A percentile compares a stretch with the other conserved stretches of the same genome.
These are phyloP conservation scores for Agrochola lota DNA, from an alignment of 2,888 invertebrate genomes.

Conservation along the genomic window DNA sequence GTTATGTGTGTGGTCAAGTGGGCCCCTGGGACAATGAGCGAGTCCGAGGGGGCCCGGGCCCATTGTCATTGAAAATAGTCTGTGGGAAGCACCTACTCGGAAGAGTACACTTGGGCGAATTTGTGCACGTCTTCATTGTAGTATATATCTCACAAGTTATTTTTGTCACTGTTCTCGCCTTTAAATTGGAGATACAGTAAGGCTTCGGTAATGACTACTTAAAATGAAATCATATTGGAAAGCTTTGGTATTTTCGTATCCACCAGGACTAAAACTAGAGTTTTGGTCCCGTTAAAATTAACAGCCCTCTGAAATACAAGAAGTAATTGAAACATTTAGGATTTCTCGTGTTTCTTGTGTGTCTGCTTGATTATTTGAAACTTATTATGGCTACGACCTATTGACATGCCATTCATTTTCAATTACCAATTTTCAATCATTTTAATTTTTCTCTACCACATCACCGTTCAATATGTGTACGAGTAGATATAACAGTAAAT, in stretches of 20 bases:
- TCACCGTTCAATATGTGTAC: background rate
- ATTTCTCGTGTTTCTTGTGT: too few relatives aligned
- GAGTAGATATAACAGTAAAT: conserved; percentile 13
- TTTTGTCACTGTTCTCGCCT: background rate
- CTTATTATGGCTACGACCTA: background rate
- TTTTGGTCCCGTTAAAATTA: too few relatives aligned
- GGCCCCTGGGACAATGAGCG: conserved; percentile 17
- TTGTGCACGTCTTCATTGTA: background rate
- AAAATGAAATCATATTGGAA: background rate
- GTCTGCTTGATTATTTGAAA: too few relatives aligned
- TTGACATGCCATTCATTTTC: background rate
- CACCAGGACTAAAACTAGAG: too few relatives aligned
- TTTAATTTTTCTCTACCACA: background rate
- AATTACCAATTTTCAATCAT: too few relatives aligned
- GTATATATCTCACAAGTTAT: background rate
- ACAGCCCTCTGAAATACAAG: too few relatives aligned
- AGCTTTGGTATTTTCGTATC: too few relatives aligned
- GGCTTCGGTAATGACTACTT: background rate
- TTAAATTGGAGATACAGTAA: background rate
- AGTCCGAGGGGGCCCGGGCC: conserved; percentile 9
- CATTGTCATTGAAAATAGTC: conserved; percentile 29
- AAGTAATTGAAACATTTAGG: too few relatives aligned
- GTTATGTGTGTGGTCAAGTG: conserved; percentile 23
- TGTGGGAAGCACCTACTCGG: conserved; percentile 17
- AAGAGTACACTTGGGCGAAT: conserved; percentile 31